Base-by-base conservation (phyloP, 2,113 vertebrate genomes). In the Anolis carolinensis region DNA sequence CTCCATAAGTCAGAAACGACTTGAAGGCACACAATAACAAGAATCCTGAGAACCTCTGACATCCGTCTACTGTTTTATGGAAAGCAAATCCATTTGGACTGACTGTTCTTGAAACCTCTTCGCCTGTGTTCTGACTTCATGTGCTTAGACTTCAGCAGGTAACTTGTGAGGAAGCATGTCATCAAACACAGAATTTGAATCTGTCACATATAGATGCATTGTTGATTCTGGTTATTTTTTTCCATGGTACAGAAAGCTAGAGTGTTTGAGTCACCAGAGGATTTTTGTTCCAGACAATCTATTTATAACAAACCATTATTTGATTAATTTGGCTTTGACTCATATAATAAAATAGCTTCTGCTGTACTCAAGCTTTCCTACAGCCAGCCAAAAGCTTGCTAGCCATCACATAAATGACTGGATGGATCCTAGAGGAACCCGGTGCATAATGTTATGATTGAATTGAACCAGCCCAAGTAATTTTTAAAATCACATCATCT, bases 261-360 rank as follows among this genome's bases (percentile, higher is more conserved):
- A 74, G 70, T 63, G 34, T 83, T 81, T 82, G 87, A 32, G 67
- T 2, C 79, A 72, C 48, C 78, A 59, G 3, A 0, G 75, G 39
- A 79, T 50, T 92, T 91, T 94, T 79, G 72, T 63, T 70, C 82
- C 11, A 81, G 11, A 59, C 20, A 34, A 67, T 48, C 0, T 81
- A 78, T 39, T 81, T 85, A 30, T 82, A 90, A 82, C 36, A 83
- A 88, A 89, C 32, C 11, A 86, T 89, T 71, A 44, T 52, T 87
- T 36, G n/a, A 39, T 21, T 4, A 80, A 80, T 91, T 83, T 87
- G 89, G 44, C 13, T 25, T 16, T 5, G 18, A 70, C 44, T 70
- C 0, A 1, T 72, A 67, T 84, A 88, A 87, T 10, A 48, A 25
- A 36, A 71, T 36, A 0, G 18, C 44, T 63, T 83, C 84, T 62